phyloP scores from a whole-genome alignment of 2,113 vertebrate genomes.

The Ptilorrhoa leucosticta region DNA sequence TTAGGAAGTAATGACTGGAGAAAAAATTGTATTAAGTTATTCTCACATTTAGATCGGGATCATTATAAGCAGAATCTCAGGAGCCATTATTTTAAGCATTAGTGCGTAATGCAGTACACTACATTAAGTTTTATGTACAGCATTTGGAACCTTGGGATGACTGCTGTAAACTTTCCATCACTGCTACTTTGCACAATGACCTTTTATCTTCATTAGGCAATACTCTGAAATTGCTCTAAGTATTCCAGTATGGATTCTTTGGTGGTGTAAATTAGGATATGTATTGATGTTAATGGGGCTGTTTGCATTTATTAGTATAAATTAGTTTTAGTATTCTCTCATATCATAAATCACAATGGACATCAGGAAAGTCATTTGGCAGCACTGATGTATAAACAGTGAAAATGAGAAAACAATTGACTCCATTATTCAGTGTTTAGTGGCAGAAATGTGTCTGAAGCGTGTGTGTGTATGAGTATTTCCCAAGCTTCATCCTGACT shows the following conservation, averaged over 20 bases:
- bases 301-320: slow-evolving; percentile 12
- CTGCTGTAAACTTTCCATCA: slow-evolving; percentile 11
- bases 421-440: neutral
- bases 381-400: neutral
- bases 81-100: slow-evolving; percentile 17
- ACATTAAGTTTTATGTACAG: slow-evolving; percentile 40
- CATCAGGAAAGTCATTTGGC: neutral
- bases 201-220: slow-evolving; percentile 34
- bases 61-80: neutral
- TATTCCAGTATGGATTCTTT: neutral
- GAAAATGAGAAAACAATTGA: neutral
- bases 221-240: neutral
- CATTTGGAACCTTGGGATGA: neutral
- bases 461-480: neutral
- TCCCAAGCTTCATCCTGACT: neutral
- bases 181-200: neutral
- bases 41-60: neutral
- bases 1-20: neutral
- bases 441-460: neutral
- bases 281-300: neutral
- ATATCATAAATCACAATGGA: neutral
- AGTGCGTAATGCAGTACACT: neutral
- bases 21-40: neutral
- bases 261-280: neutral
- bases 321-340: neutral